Evolutionary conservation across 2,797 vertebrate species (phyloP), one percentile per base, ranked within the genome.

Genomic region (Macroramphosus scolopax): DNA sequence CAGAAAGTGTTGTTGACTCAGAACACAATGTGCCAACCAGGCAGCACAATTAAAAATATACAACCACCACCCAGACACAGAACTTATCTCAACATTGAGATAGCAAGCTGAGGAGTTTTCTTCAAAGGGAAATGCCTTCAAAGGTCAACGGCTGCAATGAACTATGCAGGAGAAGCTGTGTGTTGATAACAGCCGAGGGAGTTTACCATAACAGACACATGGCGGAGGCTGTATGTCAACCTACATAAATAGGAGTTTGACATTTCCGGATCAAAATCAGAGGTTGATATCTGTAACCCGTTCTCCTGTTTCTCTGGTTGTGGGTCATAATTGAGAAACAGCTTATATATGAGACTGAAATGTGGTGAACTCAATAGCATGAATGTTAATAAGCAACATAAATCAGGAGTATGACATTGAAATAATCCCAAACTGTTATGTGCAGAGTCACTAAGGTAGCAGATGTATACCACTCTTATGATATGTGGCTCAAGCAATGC

Each of bases 71-170:
- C 2, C 9, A 7, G 1, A 2, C 15, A 52, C 2, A 25, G 2
- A 6, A 14, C 33, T 54, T 61, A 63, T 58, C 65, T 18, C 20
- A 2, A 5, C 25, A 26, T 16, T 24, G 6, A 29, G 30, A 72
- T 68, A 67, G 40, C 26, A 54, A 59, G 48, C 37, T 30, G 20
- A n/a, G n/a, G n/a, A n/a, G 35, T 64, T 59, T 47, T 8, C 17
- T 54, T 33, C 12, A 12, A 57, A 46, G 31, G 25, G 3, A 43
- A 37, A 33, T 14, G 7, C n/a, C n/a, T 49, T 59, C 35, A 67
- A 52, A 65, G 61, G 63, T 69, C 66, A 72, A 51, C 17, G 2
- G 63, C 54, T 58, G 51, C 28, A 58, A 44, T 24, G 29, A 35
- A 17, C 16, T 50, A 15, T 28, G 43, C 30, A 17, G 12, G 12